Conservation (phyloP, 2,797 vertebrate species). For the Hemibagrus guttatus region DNA sequence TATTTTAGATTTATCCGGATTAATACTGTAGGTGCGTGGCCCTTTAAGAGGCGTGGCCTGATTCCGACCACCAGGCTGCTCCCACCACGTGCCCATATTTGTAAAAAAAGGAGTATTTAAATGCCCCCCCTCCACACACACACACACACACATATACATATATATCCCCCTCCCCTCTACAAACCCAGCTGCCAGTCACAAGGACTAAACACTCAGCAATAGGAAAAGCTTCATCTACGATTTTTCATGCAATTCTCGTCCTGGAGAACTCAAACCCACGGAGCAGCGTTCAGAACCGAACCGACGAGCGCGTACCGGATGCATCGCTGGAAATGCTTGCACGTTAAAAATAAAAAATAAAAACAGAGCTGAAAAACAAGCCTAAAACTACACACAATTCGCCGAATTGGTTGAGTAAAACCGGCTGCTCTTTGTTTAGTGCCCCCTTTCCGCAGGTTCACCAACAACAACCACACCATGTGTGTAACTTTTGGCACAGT, state of each 20-base stretch:
- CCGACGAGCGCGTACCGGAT: not conserved
- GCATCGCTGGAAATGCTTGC: too few species aligned
- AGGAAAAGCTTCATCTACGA: slow-evolving; percentile 50
- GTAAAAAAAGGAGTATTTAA: slow-evolving; percentile 85
- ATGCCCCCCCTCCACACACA: slow-evolving; percentile 75
- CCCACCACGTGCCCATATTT: slow-evolving; percentile 70
- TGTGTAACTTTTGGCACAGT: slow-evolving; percentile 8
- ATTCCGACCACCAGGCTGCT: slow-evolving; percentile 63
- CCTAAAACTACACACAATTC: not conserved
- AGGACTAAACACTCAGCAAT: slow-evolving; percentile 73
- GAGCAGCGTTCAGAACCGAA: not conserved
- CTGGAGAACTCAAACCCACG: not conserved
- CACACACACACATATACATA: slow-evolving; percentile 78
- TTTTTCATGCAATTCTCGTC: not conserved
- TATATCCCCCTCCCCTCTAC: slow-evolving; percentile 65
- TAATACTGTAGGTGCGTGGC: not conserved
- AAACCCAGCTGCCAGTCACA: slow-evolving; percentile 86
- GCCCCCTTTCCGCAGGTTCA: slow-evolving; percentile 54
- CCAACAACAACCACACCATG: slow-evolving; percentile 4
- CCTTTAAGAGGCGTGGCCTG: slow-evolving; percentile 55
- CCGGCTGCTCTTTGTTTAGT: slow-evolving; percentile 78
- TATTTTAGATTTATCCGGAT: too few species aligned
- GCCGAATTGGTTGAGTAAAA: slow-evolving; percentile 29
- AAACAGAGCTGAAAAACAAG: not conserved
- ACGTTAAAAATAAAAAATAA: not conserved